Percentiles rank a stretch among this genome's conserved stretches.
These are phyloP conservation scores for Labia minor DNA, from an alignment of 2,888 invertebrate species.

Conservation along the genomic window DNA sequence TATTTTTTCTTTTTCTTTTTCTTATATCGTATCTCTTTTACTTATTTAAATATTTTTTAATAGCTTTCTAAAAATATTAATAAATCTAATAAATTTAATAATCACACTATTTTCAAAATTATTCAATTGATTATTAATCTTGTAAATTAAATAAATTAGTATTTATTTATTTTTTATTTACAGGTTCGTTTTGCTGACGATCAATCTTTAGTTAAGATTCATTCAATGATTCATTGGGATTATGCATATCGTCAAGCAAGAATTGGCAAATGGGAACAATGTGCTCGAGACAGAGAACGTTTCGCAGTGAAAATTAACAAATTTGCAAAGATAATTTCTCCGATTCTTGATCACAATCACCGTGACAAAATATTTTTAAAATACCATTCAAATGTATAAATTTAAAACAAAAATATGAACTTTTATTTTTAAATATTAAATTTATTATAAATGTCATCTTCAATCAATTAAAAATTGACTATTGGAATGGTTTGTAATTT, in stretches of 20 bases:
- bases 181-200: slow-evolving; percentile 46
- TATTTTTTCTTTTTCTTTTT: too few relatives aligned
- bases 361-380: slow-evolving; percentile 33
- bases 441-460: too few relatives aligned
- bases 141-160: too few relatives aligned
- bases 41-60: too few relatives aligned
- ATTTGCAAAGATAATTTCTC: slow-evolving; percentile 34
- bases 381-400: not conserved
- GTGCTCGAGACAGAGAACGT: slow-evolving; percentile 41
- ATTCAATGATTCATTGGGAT: slow-evolving; percentile 44
- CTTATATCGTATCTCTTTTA: too few relatives aligned
- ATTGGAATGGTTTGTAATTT: too few relatives aligned
- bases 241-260: slow-evolving; percentile 45
- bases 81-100: too few relatives aligned
- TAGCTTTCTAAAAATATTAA: too few relatives aligned
- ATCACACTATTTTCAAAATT: too few relatives aligned
- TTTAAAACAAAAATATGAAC: too few relatives aligned
- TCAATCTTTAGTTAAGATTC: slow-evolving; percentile 39
- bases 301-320: slow-evolving; percentile 39
- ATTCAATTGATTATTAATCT: not conserved
- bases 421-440: too few relatives aligned
- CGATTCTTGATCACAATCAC: slow-evolving; percentile 38
- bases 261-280: slow-evolving; percentile 48
- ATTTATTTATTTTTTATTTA: slow-evolving; percentile 25
- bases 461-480: too few relatives aligned